Conservation (phyloP, 2,797 vertebrate genomes). For the Sebastes hopkinsi region DNA sequence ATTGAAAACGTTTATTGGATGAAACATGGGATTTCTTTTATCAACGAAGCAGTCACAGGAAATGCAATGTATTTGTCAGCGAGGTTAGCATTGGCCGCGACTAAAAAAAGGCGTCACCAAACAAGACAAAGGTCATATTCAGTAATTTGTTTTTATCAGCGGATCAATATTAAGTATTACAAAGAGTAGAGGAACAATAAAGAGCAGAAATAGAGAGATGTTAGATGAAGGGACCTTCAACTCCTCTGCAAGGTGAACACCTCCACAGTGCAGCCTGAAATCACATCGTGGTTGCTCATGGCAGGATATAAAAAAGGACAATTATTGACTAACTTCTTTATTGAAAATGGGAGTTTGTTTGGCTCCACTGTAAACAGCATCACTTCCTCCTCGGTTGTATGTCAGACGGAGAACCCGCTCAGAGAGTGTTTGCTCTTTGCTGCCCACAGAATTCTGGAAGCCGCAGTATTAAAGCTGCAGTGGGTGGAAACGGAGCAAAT, state of each 20-base stretch:
- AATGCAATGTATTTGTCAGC: no score
- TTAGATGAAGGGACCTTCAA: background rate
- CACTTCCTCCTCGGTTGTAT: background rate
- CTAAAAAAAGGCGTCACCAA: no score
- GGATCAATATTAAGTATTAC: no score
- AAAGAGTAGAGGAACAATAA: no score
- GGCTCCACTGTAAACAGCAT: background rate
- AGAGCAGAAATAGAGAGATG: no score
- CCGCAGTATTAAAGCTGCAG: background rate
- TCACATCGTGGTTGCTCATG: background rate
- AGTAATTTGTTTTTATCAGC: no score
- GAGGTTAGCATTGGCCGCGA: no score
- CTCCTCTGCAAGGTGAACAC: background rate
- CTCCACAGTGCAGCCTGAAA: background rate
- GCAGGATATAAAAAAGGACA: background rate
- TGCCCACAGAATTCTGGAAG: background rate
- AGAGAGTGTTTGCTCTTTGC: background rate
- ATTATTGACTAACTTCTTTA: background rate
- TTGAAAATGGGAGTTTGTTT: background rate
- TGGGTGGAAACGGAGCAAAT: no score
- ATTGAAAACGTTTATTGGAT: no score
- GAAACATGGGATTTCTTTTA: no score
- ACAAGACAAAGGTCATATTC: no score
- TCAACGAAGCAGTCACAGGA: no score
- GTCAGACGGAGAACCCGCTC: background rate